phyloP scores from a whole-genome alignment of 2,113 vertebrate genomes.

The Gobiocypris rarus region DNA sequence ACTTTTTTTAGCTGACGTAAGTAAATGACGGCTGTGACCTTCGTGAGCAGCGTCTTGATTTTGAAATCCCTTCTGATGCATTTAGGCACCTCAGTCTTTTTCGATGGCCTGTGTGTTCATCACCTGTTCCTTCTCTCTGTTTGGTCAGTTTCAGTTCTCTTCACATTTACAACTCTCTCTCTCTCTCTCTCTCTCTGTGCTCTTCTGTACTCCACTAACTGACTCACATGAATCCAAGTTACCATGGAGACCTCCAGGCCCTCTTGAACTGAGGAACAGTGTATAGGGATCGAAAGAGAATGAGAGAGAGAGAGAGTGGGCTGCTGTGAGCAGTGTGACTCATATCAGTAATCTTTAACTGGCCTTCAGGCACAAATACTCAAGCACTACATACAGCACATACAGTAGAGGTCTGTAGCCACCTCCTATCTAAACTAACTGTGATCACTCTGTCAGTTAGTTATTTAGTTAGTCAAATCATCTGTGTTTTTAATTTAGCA shows the following conservation, averaged over 20 bases:
- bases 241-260: constrained; percentile 70
- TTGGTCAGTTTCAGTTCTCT: constrained; percentile 2
- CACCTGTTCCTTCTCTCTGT: constrained; percentile 5
- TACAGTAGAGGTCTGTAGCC: constrained; percentile 33
- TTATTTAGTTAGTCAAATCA: neutral
- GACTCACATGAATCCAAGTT: constrained; percentile 64
- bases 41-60: constrained; percentile 11
- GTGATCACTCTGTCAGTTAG: neutral
- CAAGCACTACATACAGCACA: constrained; percentile 29
- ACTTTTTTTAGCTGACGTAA: neutral
- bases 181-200: constrained; percentile 25
- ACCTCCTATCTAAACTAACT: constrained; percentile 6
- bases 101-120: constrained; percentile 25
- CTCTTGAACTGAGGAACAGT: constrained; percentile 54
- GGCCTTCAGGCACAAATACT: constrained; percentile 57
- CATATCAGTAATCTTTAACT: constrained; percentile 59
- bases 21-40: constrained; percentile 27
- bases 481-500: neutral
- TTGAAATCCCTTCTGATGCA: neutral
- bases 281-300: neutral
- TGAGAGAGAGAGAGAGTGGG: constrained; percentile 16
- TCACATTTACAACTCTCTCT: constrained; percentile 21
- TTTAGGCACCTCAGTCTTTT: constrained; percentile 21
- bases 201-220: constrained; percentile 26
- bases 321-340: constrained; percentile 61